Evolutionary conservation across 2,113 vertebrate genomes (phyloP).

Genomic region (Cinclus mexicanus): DNA sequence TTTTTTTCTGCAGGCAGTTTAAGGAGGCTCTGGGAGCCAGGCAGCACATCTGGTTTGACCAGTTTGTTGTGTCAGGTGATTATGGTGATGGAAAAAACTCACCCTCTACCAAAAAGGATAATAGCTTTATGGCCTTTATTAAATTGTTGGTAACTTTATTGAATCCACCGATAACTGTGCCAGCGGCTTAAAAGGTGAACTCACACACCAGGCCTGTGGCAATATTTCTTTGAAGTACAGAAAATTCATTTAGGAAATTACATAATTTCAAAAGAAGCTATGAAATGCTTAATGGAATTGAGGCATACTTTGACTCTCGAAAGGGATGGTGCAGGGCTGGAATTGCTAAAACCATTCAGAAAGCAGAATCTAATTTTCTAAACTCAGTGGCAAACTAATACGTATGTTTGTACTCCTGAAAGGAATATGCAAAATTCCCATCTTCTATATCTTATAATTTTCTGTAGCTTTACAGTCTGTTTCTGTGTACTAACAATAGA

Average conservation of each 20-base stretch:
- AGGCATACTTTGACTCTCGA: background rate
- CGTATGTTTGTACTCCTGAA: background rate
- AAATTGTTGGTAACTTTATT: background rate
- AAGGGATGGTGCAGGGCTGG: background rate
- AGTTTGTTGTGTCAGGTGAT: background rate
- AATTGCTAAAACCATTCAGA: background rate
- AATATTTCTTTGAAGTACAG: slow-evolving; percentile 25
- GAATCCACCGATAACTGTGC: background rate
- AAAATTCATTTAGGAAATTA: slow-evolving; percentile 20
- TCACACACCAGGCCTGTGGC: background rate
- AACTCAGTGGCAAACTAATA: background rate
- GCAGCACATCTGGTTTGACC: background rate
- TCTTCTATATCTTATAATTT: background rate
- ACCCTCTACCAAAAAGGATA: background rate
- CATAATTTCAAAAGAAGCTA: slow-evolving; percentile 11
- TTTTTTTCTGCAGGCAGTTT: background rate
- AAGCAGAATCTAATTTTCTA: slow-evolving; percentile 25
- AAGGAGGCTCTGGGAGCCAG: background rate
- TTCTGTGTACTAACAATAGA: background rate
- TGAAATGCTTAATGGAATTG: slow-evolving; percentile 2
- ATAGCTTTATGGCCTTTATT: background rate
- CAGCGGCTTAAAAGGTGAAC: background rate
- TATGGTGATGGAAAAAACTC: background rate
- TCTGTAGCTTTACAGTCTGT: background rate
- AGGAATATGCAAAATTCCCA: background rate